Conservation (phyloP, 2,113 vertebrate species). For the Odontesthes bonariensis region DNA sequence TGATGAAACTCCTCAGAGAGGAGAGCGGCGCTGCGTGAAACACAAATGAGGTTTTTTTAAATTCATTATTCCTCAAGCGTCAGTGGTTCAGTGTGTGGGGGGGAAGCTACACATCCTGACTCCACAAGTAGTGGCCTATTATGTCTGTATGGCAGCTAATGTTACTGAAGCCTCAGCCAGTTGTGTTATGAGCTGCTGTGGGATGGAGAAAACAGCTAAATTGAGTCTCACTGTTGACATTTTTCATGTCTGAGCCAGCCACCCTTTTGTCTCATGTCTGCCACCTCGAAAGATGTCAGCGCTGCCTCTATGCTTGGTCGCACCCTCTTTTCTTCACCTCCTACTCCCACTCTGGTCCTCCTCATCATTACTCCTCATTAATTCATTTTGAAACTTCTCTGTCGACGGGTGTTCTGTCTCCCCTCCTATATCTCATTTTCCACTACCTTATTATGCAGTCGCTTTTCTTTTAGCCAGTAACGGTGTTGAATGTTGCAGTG, state of each 20-base stretch:
- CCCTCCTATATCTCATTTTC: not conserved
- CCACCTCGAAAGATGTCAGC: constrained; percentile 17
- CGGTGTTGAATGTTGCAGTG: not conserved
- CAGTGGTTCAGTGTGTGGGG: not conserved
- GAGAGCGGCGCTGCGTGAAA: constrained; percentile 31
- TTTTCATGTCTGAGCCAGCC: constrained; percentile 18
- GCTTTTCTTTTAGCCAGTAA: not conserved
- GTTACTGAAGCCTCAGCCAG: not conserved
- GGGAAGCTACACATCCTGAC: not conserved
- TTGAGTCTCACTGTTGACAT: constrained; percentile 18
- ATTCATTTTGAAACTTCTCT: constrained; percentile 5
- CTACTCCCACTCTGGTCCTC: not conserved
- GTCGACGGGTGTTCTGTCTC: not conserved
- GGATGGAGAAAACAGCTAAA: not conserved
- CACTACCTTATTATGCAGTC: not conserved
- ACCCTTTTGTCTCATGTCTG: constrained; percentile 20
- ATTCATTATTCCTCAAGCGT: constrained; percentile 24
- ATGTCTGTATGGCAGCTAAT: not conserved
- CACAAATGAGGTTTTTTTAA: constrained; percentile 21
- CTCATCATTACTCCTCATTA: not conserved
- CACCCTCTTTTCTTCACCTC: not conserved
- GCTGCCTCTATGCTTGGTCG: not conserved
- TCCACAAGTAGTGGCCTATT: not conserved
- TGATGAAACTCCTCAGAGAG: constrained; percentile 57
- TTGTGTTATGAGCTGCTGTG: constrained; percentile 5